A percentile compares a stretch with the other conserved stretches of the same genome.
These are phyloP conservation scores for Pristionchus fissidentatus DNA, from an alignment of 2,888 invertebrate genomes.

Conservation along the genomic window DNA sequence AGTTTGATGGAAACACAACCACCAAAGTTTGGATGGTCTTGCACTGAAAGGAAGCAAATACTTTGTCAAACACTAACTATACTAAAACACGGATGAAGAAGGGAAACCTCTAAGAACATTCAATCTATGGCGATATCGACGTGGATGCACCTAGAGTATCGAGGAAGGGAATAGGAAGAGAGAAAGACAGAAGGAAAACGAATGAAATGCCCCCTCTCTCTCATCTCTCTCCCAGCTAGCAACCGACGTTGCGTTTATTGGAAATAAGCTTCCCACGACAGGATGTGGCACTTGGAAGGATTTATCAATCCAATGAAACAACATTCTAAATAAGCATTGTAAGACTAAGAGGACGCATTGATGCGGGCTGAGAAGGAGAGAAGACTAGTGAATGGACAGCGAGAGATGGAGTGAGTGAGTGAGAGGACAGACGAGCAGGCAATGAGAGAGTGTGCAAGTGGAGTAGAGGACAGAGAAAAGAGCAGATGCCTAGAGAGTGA, in stretches of 20 bases:
- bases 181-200: constrained; percentile 35
- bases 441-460: not conserved
- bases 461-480: not conserved
- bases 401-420: constrained; percentile 22
- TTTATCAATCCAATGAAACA: too few relatives aligned
- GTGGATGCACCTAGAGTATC: constrained; percentile 36
- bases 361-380: constrained; percentile 34
- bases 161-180: not conserved
- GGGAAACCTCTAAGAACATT: not conserved
- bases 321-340: not conserved
- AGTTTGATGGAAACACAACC: constrained; percentile 29
- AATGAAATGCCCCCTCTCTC: constrained; percentile 18
- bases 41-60: constrained; percentile 25
- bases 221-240: constrained; percentile 4
- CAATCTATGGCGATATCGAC: constrained; percentile 30
- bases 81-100: not conserved
- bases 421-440: constrained; percentile 14
- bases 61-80: not conserved
- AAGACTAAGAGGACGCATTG: constrained; percentile 13
- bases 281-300: too few relatives aligned
- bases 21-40: constrained; percentile 47
- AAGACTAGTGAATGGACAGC: constrained; percentile 30
- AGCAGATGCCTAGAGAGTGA: too few relatives aligned
- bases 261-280: too few relatives aligned
- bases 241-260: too few relatives aligned